Conservation (phyloP, 2,888 invertebrate species). For the Graphium colonna region DNA sequence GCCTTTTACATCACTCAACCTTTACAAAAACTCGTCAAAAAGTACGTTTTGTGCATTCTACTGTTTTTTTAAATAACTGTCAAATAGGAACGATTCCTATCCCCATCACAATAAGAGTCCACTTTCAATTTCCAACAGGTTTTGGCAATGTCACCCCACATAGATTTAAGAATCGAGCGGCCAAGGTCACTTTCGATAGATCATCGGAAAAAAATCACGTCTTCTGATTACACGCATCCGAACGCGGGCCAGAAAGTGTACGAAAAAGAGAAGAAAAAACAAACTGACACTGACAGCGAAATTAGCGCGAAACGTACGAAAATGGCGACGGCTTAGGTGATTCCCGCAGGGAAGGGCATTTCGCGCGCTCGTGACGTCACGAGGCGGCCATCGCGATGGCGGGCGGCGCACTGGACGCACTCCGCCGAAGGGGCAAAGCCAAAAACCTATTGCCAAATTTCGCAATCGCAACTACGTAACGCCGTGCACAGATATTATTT, state of each 20-base stretch:
- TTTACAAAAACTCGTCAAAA: background rate
- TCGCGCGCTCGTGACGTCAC: slow-evolving; percentile 40
- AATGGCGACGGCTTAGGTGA: slow-evolving; percentile 37
- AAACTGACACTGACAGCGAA: slow-evolving; percentile 25
- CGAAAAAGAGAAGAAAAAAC: slow-evolving; percentile 3
- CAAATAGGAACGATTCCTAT: slow-evolving; percentile 6
- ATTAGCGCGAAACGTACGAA: slow-evolving; percentile 24
- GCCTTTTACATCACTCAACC: slow-evolving; percentile 3
- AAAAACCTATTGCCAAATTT: slow-evolving; percentile 66
- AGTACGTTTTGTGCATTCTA: background rate
- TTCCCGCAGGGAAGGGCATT: slow-evolving; percentile 53
- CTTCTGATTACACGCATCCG: background rate
- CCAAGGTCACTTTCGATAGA: slow-evolving; percentile 21
- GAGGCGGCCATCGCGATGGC: slow-evolving; percentile 36
- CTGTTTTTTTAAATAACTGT: background rate
- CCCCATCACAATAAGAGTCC: slow-evolving; percentile 17
- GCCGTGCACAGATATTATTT: slow-evolving; percentile 27
- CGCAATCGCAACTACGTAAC: slow-evolving; percentile 47
- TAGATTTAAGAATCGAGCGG: slow-evolving; percentile 16
- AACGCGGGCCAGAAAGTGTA: background rate
- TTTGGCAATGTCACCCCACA: slow-evolving; percentile 21
- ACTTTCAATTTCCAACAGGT: slow-evolving; percentile 19
- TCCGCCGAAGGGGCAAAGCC: slow-evolving; percentile 42
- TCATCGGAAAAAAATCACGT: slow-evolving; percentile 6
- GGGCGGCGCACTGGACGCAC: slow-evolving; percentile 42